Evolutionary conservation across 2,113 vertebrate genomes (phyloP), one percentile per base, ranked within the genome.

Genomic region (Stigmatopora argus): DNA sequence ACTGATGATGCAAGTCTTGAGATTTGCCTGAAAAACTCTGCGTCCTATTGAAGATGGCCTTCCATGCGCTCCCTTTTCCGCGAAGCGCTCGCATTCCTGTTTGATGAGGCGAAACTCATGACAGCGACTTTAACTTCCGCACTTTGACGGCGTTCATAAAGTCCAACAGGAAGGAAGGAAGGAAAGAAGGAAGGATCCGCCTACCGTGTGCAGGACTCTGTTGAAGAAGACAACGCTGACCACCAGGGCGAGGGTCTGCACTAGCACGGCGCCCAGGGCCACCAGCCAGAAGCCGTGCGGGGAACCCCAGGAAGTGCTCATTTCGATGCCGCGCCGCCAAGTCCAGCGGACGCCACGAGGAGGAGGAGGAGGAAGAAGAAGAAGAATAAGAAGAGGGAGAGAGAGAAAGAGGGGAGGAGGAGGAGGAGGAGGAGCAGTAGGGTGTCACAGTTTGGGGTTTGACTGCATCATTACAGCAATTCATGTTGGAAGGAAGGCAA

Each of bases 221-320:
- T 85, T 91, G 88, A 96, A 94, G 87, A 95, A 94, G 18, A 95
- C 7, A 58, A 91, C 94, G 7, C 92, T 94, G 72, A 95, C 72
- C 0, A 91, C 89, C 48, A 93, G 86, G n/a, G 87, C 89, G 15
- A 93, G 66, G 48, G 86, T 88, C 79, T 95, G 95, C 62, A 95
- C 79, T 0, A 94, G 87, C 55, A 93, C 70, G 0, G 90, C 89
- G 38, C 75, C 80, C 17, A 90, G 80, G 1, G 92, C 66, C 52
- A 92, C 72, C 57, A 89, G 76, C 23, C 86, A 87, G 13, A 92
- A 89, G 68, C 72, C 81, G 74, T 87, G 91, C 9, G 78, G 77
- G 0, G 83, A 72, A 10, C 35, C 58, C 21, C 87, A 70, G 59
- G 83, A 83, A 1, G 83, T 72, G 23, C 80, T 74, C 55, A 86